Evolutionary conservation across 64 coral and sea anemone species (phyloP).

Genomic region (Montipora sp.): DNA sequence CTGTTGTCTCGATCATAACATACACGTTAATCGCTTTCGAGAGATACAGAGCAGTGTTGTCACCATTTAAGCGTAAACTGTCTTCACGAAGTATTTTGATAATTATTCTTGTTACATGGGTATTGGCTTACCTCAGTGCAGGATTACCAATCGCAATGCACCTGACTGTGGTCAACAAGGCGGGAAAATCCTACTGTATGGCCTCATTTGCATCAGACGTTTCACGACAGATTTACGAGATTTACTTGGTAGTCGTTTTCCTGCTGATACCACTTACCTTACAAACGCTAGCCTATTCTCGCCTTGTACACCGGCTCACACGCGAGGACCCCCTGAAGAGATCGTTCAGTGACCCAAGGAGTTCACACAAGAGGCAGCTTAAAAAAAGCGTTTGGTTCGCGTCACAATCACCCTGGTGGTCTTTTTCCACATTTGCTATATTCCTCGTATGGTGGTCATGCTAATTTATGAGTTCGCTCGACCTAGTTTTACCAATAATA

Average conservation of each 20-base stretch:
- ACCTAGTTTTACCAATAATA: conserved; percentile 6
- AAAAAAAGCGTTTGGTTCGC: conserved; percentile 60
- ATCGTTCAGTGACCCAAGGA: not conserved
- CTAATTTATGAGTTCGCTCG: conserved; percentile 55
- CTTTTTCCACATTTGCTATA: conserved; percentile 78
- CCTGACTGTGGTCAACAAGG: not conserved
- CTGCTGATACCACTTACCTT: conserved; percentile 51
- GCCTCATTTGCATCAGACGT: conserved; percentile 22
- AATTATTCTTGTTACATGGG: conserved; percentile 51
- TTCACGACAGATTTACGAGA: conserved; percentile 42
- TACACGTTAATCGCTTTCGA: conserved; percentile 82
- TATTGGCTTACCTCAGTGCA: conserved; percentile 55
- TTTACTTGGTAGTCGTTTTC: conserved; percentile 66
- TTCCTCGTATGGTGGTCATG: conserved; percentile 76
- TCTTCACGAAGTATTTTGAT: conserved; percentile 55
- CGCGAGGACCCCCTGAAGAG: conserved; percentile 42
- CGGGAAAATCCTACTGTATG: conserved; percentile 9
- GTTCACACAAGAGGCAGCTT: conserved; percentile 4
- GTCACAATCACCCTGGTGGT: conserved; percentile 69
- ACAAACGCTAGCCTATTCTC: conserved; percentile 77
- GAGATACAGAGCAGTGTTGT: conserved; percentile 79
- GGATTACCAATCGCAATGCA: conserved; percentile 67
- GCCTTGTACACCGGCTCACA: conserved; percentile 39
- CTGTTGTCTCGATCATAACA: conserved; percentile 74
- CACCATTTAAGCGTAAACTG: conserved; percentile 79